Evolutionary conservation across 2,797 vertebrate genomes (phyloP), one percentile per base, ranked within the genome.

Genomic region (Acanthornis magna): DNA sequence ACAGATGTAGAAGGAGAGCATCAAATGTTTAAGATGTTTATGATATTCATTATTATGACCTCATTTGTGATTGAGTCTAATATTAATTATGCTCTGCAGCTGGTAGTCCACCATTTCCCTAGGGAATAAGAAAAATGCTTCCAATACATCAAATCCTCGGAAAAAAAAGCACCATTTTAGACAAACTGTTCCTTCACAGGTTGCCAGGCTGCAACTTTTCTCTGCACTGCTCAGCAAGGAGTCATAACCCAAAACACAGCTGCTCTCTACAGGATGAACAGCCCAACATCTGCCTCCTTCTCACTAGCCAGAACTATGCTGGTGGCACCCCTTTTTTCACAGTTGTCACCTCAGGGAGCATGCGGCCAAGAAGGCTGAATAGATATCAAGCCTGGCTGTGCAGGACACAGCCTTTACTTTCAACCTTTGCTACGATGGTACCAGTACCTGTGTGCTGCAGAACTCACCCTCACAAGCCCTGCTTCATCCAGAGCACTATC

Each of bases 31-130:
- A n/a, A 21, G 36, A 67, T 71, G 34, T 94, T 93, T 93, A 68
- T 61, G 23, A 38, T 95, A 77, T 76, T 92, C 93, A 50, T 85
- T 78, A 65, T 76, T 81, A 91, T 93, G 84, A 94, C 38, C 57
- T 96, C 86, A 94, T 93, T 54, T 93, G 71, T 93, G 67, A 79
- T 70, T 81, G 29, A 71, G 23, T 60, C 45, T 91, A 90, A 38
- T 70, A 53, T 48, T 70, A 94, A 76, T 79, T 92, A 87, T n/a
- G 10, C 6, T 67, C 16, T 86, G 80, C 91, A 91, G 77, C 90
- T 93, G 77, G 60, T 80, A 78, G 38, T 86, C 58, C 48, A 36
- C 43, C 25, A 32, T 23, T 87, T 89, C 77, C 42, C 32, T 1
- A 36, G 67, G 84, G 83, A 90, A 74, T 90, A 67, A 60, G 25